Evolutionary conservation across 30 jellyfish, hydroid and myxozoan species (phyloP), one percentile per base, ranked within the genome.

Genomic region (Turritopsis rubra): DNA sequence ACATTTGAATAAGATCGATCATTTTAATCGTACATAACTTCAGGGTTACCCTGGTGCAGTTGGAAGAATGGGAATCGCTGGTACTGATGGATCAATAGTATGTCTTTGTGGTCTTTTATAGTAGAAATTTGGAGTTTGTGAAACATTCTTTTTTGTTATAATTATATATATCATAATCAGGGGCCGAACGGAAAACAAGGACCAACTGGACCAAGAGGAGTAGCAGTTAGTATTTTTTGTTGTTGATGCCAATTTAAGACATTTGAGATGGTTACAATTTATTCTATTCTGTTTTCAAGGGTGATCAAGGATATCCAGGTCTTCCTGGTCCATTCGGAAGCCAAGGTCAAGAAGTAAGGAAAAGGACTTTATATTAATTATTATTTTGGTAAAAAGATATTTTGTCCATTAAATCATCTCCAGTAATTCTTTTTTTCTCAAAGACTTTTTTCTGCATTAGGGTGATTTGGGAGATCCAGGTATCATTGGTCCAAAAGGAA

Each of bases 231-330:
- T 68, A n/a, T 27, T 9, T 68, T 68, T 68, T 68, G 28, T n/a
- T 19, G n/a, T 0, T 68, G 28, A 9, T 7, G 28, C 30, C 30
- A 68, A 19, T n/a, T n/a, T 7, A 0, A 19, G 19, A 9, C 8
- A n/a, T 0, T 68, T 68, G n/a, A 68, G 9, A 19, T 68, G n/a
- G 77, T n/a, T n/a, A 68, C 77, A 68, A 7, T 8, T 8, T 83
- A 28, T 21, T 66, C 24, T 65, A 0, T 29, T 72, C 71, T 53
- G 75, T 21, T 75, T 65, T 41, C 41, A 52, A 87, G 95, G 95
- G 95, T 17, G 81, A 80, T 52, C 95, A 83, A 20, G 95, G 95
- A 28, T 24, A 74, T n/a, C 74, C 85, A 20, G 95, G 95, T 31
- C 52, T 81, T 28, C 31, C 96, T 18, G 96, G 96, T 26, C 74